These are phyloP conservation scores for Iselma pallidipennis DNA, from an alignment of 2,888 invertebrate species.

Conservation along the genomic window DNA sequence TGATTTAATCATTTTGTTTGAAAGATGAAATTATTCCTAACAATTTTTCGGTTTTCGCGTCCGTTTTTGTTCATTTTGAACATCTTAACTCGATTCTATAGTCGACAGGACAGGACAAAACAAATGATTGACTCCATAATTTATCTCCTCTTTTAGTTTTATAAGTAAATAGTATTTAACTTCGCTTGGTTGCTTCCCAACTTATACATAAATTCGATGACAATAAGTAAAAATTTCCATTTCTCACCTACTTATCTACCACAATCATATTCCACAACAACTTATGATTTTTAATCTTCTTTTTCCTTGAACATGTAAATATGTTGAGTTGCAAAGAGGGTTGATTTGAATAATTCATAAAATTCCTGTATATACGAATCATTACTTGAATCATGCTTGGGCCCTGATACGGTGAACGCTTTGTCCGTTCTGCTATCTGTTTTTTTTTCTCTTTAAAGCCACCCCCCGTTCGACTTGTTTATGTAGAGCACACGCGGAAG, in stretches of 20 bases:
- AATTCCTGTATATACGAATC: slow-evolving; percentile 53
- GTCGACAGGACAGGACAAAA: slow-evolving; percentile 3
- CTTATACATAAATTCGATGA: slow-evolving; percentile 30
- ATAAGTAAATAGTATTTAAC: slow-evolving; percentile 40
- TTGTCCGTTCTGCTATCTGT: slow-evolving; percentile 42
- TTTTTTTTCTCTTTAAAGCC: slow-evolving; percentile 10
- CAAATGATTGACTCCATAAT: slow-evolving; percentile 26
- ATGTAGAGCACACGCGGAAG: slow-evolving; percentile 32
- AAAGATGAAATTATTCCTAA: no score
- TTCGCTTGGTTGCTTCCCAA: slow-evolving; percentile 34
- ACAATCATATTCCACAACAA: no score
- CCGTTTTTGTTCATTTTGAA: not conserved
- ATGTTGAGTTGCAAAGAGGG: not conserved
- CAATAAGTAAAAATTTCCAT: slow-evolving; percentile 6
- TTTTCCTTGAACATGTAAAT: not conserved
- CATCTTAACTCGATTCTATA: not conserved
- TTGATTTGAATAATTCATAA: slow-evolving; percentile 54
- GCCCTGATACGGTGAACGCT: slow-evolving; percentile 52
- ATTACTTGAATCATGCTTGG: slow-evolving; percentile 54
- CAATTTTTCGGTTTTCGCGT: no score
- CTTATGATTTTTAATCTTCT: no score
- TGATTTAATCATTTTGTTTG: no score
- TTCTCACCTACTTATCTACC: slow-evolving; percentile 2
- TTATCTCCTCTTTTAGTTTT: slow-evolving; percentile 34
- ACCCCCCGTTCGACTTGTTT: slow-evolving; percentile 23